Conservation (phyloP, 2,797 vertebrate genomes). For the Propithecus perrieri region DNA sequence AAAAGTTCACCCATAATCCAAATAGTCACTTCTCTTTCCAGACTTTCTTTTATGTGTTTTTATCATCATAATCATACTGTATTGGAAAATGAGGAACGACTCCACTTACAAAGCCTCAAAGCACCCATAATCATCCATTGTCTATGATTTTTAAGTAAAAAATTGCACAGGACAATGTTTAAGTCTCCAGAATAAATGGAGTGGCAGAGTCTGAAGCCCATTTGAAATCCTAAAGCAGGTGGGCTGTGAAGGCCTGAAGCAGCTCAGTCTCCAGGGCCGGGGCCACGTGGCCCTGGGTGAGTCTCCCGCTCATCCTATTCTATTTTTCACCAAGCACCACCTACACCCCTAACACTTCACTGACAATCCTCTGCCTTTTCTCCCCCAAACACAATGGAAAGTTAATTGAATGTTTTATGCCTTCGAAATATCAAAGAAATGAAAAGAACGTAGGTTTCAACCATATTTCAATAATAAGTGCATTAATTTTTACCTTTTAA, state of each 20-base stretch:
- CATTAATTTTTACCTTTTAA: slow-evolving; percentile 90
- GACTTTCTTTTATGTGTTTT: fast-evolving
- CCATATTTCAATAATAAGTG: slow-evolving; percentile 89
- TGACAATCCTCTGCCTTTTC: slow-evolving; percentile 82
- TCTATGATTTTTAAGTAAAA: background rate
- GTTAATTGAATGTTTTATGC: slow-evolving; percentile 91
- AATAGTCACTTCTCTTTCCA: background rate
- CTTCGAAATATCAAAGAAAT: slow-evolving; percentile 88
- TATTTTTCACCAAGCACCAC: slow-evolving; percentile 68
- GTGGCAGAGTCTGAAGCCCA: background rate
- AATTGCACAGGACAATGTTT: background rate
- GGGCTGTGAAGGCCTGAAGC: background rate
- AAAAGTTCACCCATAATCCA: background rate
- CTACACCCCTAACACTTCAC: slow-evolving; percentile 78
- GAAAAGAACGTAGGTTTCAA: slow-evolving; percentile 88
- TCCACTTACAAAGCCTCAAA: slow-evolving; percentile 32
- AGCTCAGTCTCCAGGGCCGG: background rate
- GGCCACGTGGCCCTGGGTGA: background rate
- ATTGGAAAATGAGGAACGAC: background rate
- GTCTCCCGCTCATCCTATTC: slow-evolving; percentile 37
- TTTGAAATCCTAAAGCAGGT: background rate
- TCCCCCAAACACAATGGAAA: slow-evolving; percentile 86
- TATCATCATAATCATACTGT: fast-evolving
- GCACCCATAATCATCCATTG: background rate
- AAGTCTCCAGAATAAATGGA: background rate